These are phyloP conservation scores for Anthopleura sola DNA, from an alignment of 64 coral and sea anemone species.

Conservation along the genomic window DNA sequence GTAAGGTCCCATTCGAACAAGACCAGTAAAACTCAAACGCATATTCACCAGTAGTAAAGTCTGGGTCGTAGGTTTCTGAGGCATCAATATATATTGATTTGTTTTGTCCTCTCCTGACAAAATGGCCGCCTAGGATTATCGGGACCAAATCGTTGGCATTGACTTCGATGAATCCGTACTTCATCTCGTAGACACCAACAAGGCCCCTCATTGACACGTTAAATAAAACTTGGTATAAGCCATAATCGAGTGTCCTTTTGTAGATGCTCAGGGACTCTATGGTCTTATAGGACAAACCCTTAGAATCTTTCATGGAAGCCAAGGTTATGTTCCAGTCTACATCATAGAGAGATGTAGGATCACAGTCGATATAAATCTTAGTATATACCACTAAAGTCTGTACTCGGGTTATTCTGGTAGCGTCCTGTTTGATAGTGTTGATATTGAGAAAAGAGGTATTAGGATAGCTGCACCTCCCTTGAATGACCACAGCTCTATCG, in stretches of 20 bases:
- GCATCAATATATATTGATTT: background rate
- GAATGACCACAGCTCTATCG: constrained; percentile 39
- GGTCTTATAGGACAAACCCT: background rate
- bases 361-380: constrained; percentile 17
- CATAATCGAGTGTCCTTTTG: constrained; percentile 20
- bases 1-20: constrained; percentile 15
- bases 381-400: background rate
- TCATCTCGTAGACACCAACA: background rate
- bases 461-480: constrained; percentile 56
- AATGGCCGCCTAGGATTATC: constrained; percentile 16
- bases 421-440: background rate
- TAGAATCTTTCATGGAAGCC: background rate
- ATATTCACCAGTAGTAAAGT: background rate
- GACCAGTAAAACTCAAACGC: constrained; percentile 28
- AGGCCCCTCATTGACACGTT: constrained; percentile 31
- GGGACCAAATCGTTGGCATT: constrained; percentile 9
- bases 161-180: constrained; percentile 17
- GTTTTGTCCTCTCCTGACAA: background rate
- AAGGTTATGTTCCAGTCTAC: constrained; percentile 1
- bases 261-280: background rate
- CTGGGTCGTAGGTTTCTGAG: constrained; percentile 24
- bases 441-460: constrained; percentile 37
- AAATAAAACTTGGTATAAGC: background rate
- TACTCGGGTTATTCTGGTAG: constrained; percentile 1
- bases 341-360: constrained; percentile 16